These are phyloP conservation scores for Drosophila rellima DNA, from an alignment of 2,888 invertebrate genomes.

Conservation along the genomic window DNA sequence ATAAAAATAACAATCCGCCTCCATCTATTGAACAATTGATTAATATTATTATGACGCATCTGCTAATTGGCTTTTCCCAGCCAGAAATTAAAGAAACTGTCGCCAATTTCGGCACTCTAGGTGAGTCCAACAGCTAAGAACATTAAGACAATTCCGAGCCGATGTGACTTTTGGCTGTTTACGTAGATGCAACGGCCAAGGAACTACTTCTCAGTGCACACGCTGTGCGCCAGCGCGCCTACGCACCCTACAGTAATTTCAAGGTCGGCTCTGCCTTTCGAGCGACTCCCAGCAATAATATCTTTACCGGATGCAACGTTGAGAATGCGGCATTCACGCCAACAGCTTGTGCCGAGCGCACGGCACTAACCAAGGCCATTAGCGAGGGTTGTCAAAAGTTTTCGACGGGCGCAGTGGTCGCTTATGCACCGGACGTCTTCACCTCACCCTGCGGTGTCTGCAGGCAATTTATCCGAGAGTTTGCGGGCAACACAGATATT, in stretches of 20 bases:
- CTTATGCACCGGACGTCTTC: constrained; percentile 88
- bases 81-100: constrained; percentile 63
- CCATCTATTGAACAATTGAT: constrained; percentile 25
- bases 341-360: constrained; percentile 94
- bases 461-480: constrained; percentile 93
- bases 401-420: constrained; percentile 90
- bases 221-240: constrained; percentile 89
- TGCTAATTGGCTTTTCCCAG: constrained; percentile 63
- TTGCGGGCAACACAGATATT: constrained; percentile 88
- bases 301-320: constrained; percentile 94
- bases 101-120: constrained; percentile 63
- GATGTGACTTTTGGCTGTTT: constrained; percentile 12
- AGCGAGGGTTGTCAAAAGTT: constrained; percentile 92
- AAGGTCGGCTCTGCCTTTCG: constrained; percentile 94
- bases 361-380: constrained; percentile 93
- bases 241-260: constrained; percentile 95
- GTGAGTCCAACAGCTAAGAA: constrained; percentile 54
- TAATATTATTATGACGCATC: constrained; percentile 56
- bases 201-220: constrained; percentile 88
- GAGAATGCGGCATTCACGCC: constrained; percentile 94
- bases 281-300: constrained; percentile 88
- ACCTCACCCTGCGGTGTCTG: constrained; percentile 96
- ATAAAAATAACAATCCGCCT: constrained; percentile 46
- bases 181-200: constrained; percentile 62
- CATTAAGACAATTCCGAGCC: not conserved